Conservation (phyloP, 2,888 invertebrate species). For the Lasioglossum calceatum region DNA sequence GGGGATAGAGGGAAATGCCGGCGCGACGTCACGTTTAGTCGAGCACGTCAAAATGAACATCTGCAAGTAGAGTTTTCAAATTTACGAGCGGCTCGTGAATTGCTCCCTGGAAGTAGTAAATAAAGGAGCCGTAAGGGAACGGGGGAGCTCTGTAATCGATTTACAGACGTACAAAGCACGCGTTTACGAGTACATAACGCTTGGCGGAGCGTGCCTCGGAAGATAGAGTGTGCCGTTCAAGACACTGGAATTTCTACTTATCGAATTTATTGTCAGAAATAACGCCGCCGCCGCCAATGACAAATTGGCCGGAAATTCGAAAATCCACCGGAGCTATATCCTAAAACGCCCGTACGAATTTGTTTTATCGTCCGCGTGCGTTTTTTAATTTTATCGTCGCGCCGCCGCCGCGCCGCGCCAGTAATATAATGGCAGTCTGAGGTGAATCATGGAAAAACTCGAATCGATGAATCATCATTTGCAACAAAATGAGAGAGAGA, state of each 20-base stretch:
- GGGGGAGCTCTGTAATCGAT: constrained; percentile 56
- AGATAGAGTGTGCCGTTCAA: constrained; percentile 16
- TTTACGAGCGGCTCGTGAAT: constrained; percentile 72
- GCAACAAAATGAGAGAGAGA: not conserved
- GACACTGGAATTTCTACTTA: constrained; percentile 49
- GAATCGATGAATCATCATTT: not conserved
- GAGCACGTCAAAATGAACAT: constrained; percentile 74
- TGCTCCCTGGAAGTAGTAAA: constrained; percentile 57
- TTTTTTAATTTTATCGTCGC: not conserved
- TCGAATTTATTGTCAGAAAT: constrained; percentile 20
- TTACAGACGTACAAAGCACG: constrained; percentile 25
- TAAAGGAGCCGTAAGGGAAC: constrained; percentile 35
- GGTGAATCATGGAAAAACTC: not conserved
- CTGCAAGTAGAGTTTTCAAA: constrained; percentile 71
- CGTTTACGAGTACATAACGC: constrained; percentile 39
- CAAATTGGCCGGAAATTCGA: constrained; percentile 6
- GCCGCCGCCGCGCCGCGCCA: not conserved
- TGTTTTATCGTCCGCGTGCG: not conserved
- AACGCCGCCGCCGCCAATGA: not conserved
- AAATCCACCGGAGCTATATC: not conserved
- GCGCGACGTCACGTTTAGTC: constrained; percentile 71
- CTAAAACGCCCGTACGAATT: not conserved
- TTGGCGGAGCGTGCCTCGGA: constrained; percentile 10
- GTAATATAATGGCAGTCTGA: not conserved
- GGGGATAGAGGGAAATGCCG: constrained; percentile 43